These are phyloP conservation scores for Papilio aristodemus DNA, from an alignment of 1,140 invertebrate genomes.

Conservation along the genomic window DNA sequence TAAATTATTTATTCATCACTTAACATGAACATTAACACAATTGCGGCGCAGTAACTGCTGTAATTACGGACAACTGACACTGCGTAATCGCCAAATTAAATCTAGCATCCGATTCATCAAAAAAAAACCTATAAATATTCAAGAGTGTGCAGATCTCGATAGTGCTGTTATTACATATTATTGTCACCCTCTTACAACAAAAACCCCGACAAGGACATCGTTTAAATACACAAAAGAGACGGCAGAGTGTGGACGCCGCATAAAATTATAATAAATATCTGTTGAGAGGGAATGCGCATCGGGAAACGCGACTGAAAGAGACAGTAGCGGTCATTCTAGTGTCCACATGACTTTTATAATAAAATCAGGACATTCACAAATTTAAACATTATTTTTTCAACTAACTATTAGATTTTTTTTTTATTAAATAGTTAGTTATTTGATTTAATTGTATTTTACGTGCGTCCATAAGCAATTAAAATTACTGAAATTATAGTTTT, in stretches of 20 bases:
- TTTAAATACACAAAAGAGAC: conserved; percentile 69
- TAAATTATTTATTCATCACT: conserved; percentile 29
- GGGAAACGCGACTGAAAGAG: conserved; percentile 38
- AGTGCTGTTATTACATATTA: conserved; percentile 67
- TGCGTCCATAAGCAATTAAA: no score
- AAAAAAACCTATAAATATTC: conserved; percentile 74
- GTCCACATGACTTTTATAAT: conserved; percentile 24
- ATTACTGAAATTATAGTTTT: no score
- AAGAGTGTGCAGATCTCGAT: conserved; percentile 51
- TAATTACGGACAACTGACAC: conserved; percentile 70
- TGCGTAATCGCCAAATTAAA: conserved; percentile 67
- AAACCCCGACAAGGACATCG: conserved; percentile 61
- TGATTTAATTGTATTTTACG: no score
- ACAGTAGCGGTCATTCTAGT: conserved; percentile 50
- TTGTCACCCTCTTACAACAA: conserved; percentile 66
- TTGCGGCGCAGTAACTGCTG: conserved; percentile 44
- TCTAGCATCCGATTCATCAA: conserved; percentile 51
- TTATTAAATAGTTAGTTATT: no score
- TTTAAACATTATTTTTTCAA: neutral
- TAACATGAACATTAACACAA: conserved; percentile 38
- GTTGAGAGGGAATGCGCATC: conserved; percentile 45
- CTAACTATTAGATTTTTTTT: no score
- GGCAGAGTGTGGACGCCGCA: conserved; percentile 61
- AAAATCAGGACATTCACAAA: neutral
- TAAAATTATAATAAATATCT: conserved; percentile 79